These are phyloP conservation scores for Polyploca ridens DNA, from an alignment of 2,888 invertebrate species.

Conservation along the genomic window DNA sequence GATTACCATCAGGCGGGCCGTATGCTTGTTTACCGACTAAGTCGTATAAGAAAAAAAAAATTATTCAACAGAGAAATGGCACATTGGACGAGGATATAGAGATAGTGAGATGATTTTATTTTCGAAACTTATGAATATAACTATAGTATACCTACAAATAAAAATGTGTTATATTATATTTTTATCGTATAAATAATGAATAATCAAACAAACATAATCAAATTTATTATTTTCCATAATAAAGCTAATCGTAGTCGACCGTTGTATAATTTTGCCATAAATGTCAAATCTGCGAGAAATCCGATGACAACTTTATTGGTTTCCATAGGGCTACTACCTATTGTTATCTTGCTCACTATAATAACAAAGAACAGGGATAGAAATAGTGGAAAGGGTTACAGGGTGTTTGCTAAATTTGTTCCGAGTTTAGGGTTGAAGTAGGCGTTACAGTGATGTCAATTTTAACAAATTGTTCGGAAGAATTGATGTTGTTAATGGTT, in stretches of 20 bases:
- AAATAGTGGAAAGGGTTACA: conserved; percentile 33
- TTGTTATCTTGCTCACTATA: conserved; percentile 33
- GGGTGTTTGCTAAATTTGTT: conserved; percentile 55
- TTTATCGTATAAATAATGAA: not conserved
- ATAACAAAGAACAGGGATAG: conserved; percentile 34
- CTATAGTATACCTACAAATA: too few species aligned
- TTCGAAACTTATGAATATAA: too few species aligned
- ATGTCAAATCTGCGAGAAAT: conserved; percentile 51
- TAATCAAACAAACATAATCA: conserved; percentile 17
- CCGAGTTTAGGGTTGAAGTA: conserved; percentile 68
- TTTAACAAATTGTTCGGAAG: conserved; percentile 77
- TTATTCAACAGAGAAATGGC: too few species aligned
- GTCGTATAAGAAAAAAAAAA: too few species aligned
- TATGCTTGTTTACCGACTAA: too few species aligned
- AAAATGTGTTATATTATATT: too few species aligned
- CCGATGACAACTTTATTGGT: conserved; percentile 57
- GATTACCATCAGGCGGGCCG: too few species aligned
- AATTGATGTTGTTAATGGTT: conserved; percentile 45
- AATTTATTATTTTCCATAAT: conserved; percentile 15
- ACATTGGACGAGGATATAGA: too few species aligned
- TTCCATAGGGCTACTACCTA: conserved; percentile 29
- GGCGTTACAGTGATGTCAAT: conserved; percentile 72
- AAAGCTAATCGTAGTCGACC: conserved; percentile 23
- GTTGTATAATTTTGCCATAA: conserved; percentile 72
- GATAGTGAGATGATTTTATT: too few species aligned